Conservation (phyloP, 2,797 vertebrate species). For the Liasis olivaceus region DNA sequence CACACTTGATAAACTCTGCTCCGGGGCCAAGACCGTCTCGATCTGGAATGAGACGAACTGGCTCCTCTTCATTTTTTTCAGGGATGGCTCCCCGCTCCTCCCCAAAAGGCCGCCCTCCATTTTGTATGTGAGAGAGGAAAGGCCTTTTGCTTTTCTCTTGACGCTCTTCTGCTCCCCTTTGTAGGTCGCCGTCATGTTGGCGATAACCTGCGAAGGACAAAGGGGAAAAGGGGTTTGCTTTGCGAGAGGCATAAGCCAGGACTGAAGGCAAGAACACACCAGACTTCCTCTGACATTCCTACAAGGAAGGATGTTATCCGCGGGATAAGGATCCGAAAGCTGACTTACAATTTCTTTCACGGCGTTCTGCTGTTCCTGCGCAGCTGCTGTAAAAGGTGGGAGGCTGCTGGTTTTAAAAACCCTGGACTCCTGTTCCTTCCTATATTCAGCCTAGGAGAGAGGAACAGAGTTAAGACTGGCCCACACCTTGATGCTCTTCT, state of each 20-base stretch:
- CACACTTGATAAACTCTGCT: conserved; percentile 65
- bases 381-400: conserved; percentile 63
- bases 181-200: conserved; percentile 84
- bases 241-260: no score
- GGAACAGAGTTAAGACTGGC: neutral
- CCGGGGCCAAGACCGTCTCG: conserved; percentile 77
- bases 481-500: no score
- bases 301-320: neutral
- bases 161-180: conserved; percentile 79
- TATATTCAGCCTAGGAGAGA: conserved; percentile 70
- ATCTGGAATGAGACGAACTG: conserved; percentile 85
- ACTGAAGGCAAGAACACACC: neutral
- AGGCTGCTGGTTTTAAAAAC: conserved; percentile 67
- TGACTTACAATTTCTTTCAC: conserved; percentile 83
- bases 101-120: conserved; percentile 72
- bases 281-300: neutral
- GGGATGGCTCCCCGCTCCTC: conserved; percentile 54
- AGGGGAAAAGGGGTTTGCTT: neutral
- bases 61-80: conserved; percentile 82
- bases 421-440: conserved; percentile 67
- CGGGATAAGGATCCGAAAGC: neutral
- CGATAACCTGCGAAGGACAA: conserved; percentile 77
- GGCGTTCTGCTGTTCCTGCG: conserved; percentile 80
- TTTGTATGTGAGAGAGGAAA: conserved; percentile 76
- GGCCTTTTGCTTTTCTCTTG: conserved; percentile 74